These are phyloP conservation scores for Holothuria scabra DNA, from an alignment of 53 echinoderm and acorn worm species.

Conservation along the genomic window DNA sequence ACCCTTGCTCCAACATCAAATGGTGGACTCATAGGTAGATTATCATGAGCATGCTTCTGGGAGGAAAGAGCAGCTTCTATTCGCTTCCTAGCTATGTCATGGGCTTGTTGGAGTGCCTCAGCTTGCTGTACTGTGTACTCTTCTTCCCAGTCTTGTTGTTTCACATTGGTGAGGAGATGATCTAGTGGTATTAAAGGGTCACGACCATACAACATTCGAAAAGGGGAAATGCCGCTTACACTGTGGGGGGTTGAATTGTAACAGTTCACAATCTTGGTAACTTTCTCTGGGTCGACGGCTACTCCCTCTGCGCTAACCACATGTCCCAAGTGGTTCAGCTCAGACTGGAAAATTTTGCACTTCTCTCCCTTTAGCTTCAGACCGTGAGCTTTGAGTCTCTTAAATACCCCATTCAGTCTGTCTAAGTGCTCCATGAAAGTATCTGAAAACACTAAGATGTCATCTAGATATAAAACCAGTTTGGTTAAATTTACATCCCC, in stretches of 20 bases:
- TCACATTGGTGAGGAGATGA: slow-evolving; percentile 41
- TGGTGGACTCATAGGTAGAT: neutral
- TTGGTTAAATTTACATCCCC: slow-evolving; percentile 23
- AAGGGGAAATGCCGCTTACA: slow-evolving; percentile 49
- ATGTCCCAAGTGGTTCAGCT: slow-evolving; percentile 59
- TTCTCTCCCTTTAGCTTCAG: slow-evolving; percentile 55
- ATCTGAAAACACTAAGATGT: slow-evolving; percentile 9
- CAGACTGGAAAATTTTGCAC: slow-evolving; percentile 29
- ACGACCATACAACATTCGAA: slow-evolving; percentile 43
- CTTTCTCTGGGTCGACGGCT: slow-evolving; percentile 59
- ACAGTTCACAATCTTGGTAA: slow-evolving; percentile 38
- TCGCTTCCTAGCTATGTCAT: slow-evolving; percentile 19
- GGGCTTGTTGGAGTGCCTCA: neutral
- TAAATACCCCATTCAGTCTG: too few relatives aligned
- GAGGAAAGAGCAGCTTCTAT: neutral
- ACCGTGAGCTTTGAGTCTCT: too few relatives aligned
- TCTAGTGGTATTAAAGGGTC: slow-evolving; percentile 47
- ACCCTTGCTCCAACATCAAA: slow-evolving; percentile 34
- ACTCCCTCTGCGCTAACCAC: slow-evolving; percentile 43
- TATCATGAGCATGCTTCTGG: neutral
- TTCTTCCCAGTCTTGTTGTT: slow-evolving; percentile 39
- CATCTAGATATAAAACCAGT: slow-evolving; percentile 31
- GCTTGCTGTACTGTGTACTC: slow-evolving; percentile 44
- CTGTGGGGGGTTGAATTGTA: slow-evolving; percentile 68
- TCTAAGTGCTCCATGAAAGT: slow-evolving; percentile 15